A percentile compares a stretch with the other conserved stretches of the same genome.
Conservation (phyloP, 2,888 invertebrate genomes). For the Sinohyriopsis cumingii region DNA sequence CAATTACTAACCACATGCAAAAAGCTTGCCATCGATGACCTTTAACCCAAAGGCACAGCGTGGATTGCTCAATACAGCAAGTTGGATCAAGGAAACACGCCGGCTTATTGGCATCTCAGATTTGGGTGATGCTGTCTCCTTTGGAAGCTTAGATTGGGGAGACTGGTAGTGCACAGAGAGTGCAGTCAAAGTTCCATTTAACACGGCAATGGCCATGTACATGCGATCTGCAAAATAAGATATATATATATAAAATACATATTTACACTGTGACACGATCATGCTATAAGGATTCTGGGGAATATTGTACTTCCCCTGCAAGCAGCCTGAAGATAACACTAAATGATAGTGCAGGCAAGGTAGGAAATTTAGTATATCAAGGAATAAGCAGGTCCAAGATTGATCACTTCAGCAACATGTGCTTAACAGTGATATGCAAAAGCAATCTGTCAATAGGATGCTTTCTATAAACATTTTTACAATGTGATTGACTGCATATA, state of each 20-base stretch:
- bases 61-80: conserved; percentile 79
- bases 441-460: too few species aligned
- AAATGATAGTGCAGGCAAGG: too few species aligned
- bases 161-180: conserved; percentile 73
- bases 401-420: too few species aligned
- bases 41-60: conserved; percentile 86
- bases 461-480: too few species aligned
- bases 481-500: too few species aligned
- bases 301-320: background rate
- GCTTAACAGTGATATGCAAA: too few species aligned
- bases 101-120: conserved; percentile 35
- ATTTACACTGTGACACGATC: background rate
- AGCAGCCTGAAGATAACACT: too few species aligned
- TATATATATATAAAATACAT: background rate
- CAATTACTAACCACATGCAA: conserved; percentile 82
- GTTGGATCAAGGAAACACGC: conserved; percentile 50
- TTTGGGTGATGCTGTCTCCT: conserved; percentile 63
- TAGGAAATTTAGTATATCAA: too few species aligned
- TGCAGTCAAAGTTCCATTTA: conserved; percentile 78
- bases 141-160: conserved; percentile 18
- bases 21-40: conserved; percentile 80
- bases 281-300: background rate
- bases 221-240: conserved; percentile 55
- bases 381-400: too few species aligned
- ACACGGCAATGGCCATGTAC: conserved; percentile 77